phyloP scores from a whole-genome alignment of 2,888 invertebrate genomes.

The Harmothoe impar region DNA sequence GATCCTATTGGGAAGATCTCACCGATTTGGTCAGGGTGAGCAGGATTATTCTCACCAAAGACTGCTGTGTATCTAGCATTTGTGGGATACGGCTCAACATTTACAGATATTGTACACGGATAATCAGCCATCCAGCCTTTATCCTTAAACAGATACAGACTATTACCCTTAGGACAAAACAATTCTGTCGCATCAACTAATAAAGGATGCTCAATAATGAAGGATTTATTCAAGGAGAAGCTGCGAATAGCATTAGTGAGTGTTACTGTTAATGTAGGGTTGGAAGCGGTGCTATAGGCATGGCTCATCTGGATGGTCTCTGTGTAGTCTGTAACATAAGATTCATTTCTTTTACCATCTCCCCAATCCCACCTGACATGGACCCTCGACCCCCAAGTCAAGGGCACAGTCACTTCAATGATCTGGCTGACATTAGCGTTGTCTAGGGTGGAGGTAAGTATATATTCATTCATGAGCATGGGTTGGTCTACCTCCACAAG shows the following conservation, averaged over 20 bases:
- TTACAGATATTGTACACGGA: neutral
- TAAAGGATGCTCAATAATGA: neutral
- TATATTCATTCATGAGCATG: constrained; percentile 17
- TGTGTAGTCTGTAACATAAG: neutral
- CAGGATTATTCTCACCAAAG: neutral
- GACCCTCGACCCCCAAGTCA: constrained; percentile 51
- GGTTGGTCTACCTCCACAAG: constrained; percentile 69
- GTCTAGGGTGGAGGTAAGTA: neutral
- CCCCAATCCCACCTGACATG: constrained; percentile 15
- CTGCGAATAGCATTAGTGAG: neutral
- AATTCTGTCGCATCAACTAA: neutral
- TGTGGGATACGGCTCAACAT: neutral
- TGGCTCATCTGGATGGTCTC: neutral
- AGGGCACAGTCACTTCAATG: neutral
- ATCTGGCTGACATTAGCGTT: constrained; percentile 26
- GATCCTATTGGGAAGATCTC: neutral
- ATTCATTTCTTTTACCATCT: neutral
- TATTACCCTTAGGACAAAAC: neutral
- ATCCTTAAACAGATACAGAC: neutral
- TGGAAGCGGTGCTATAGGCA: neutral
- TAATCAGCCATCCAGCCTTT: neutral
- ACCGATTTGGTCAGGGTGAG: neutral
- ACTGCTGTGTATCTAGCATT: neutral
- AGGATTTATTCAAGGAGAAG: neutral
- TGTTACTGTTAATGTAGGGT: neutral